Base-by-base conservation (phyloP, 2,113 vertebrate species). In the Odobenus rosmarus region DNA sequence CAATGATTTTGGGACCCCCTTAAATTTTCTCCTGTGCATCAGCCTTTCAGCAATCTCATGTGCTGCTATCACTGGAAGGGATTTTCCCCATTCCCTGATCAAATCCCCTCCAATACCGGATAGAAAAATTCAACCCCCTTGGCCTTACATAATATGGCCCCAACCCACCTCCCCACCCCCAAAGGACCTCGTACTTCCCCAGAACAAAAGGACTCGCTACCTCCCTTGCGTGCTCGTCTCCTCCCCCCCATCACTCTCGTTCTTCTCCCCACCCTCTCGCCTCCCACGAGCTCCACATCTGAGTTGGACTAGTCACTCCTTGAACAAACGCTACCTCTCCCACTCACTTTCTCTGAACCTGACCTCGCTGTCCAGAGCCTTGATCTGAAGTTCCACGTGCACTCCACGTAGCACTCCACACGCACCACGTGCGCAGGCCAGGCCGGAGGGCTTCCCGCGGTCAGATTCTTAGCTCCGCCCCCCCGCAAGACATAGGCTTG, bases 71-170 rank as follows among this genome's bases (percentile, higher is more conserved):
- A 55, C 2, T 1, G 16, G 67, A 57, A 18, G 23, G 71, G 18
- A 85, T 31, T 51, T 51, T 28, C 28, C 14, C 67, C 26, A 19
- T 26, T 82, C 9, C 26, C 12, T 80, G 42, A 62, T 28, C 23
- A 77, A 79, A 84, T 6, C 74, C 39, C 13, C 86, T 67, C 49
- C 19, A 62, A 81, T 31, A 4, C 49, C 46, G 33, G 51, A 39
- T 42, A 3, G 42, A 36, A 85, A 84, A 62, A 82, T 46, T 8
- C 33, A 57, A 7, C 19, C 2, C 39, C 24, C 33, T 46, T 11
- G 36, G 16, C 5, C 42, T 57, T 61, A 5, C 0, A 5, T 6
- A 2, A 1, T n/a, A 12, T 4, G 3, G 0, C 7, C 36, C 5
- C 1, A 53, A 19, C 28, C 24, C 31, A 59, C 24, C 4, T 28